Percentiles rank a stretch among this genome's conserved stretches.
These are phyloP conservation scores for Larimichthys polyactis DNA, from an alignment of 2,113 vertebrate species.

Conservation along the genomic window DNA sequence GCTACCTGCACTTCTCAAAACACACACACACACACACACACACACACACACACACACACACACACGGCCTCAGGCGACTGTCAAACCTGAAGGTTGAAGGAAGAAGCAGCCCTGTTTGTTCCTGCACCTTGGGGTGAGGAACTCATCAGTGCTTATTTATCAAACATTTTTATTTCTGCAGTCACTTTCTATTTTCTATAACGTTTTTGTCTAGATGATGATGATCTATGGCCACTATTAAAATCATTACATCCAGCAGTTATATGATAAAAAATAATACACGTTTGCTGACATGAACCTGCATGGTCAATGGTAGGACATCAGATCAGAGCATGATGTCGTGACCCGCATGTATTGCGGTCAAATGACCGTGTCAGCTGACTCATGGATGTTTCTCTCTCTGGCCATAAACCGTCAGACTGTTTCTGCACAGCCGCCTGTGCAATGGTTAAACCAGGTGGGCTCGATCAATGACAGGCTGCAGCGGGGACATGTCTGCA, in stretches of 20 bases:
- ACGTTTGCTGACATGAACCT: neutral
- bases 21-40: neutral
- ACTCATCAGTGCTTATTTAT: neutral
- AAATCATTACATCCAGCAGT: neutral
- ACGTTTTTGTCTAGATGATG: too few species aligned
- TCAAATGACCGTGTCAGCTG: slow-evolving; percentile 37
- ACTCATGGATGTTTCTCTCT: neutral
- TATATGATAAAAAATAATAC: too few species aligned
- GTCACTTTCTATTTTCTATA: too few species aligned
- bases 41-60: neutral
- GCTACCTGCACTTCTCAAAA: neutral
- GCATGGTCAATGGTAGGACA: too few species aligned
- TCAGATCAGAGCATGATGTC: neutral
- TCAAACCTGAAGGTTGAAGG: neutral
- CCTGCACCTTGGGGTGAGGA: neutral
- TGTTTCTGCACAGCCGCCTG: neutral
- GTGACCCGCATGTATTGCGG: neutral
- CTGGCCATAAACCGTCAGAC: neutral
- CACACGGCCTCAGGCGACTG: neutral
- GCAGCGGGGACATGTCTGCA: too few species aligned
- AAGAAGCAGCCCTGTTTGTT: neutral
- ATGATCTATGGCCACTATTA: too few species aligned
- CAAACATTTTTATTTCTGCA: too few species aligned
- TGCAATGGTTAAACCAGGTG: neutral
- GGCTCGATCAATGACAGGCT: neutral